These are phyloP conservation scores for Phragmatobia fuliginosa DNA, from an alignment of 2,888 invertebrate genomes.

Conservation along the genomic window DNA sequence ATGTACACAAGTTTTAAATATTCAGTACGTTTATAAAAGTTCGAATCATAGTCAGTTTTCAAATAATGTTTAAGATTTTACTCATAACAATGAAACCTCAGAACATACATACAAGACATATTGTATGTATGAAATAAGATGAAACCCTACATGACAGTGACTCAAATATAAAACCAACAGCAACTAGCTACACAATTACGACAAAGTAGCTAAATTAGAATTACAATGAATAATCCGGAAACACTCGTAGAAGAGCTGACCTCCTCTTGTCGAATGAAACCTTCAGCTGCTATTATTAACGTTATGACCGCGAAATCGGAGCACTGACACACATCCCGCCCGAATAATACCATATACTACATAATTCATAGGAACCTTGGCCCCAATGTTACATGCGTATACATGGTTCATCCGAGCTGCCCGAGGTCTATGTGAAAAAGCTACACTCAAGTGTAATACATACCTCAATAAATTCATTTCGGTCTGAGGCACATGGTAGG, in stretches of 20 bases:
- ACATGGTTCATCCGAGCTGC: constrained; percentile 55
- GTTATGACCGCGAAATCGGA: constrained; percentile 82
- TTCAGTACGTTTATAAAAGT: neutral
- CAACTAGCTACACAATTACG: constrained; percentile 24
- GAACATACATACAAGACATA: no score
- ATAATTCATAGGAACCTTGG: constrained; percentile 85
- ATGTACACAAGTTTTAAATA: neutral
- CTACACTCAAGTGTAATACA: constrained; percentile 32
- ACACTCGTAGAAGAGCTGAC: constrained; percentile 73
- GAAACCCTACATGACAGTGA: constrained; percentile 15
- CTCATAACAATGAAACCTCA: no score
- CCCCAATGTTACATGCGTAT: constrained; percentile 72
- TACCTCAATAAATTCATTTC: constrained; percentile 20
- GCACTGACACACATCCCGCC: constrained; percentile 80
- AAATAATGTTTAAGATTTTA: neutral
- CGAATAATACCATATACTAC: constrained; percentile 85
- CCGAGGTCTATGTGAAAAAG: constrained; percentile 46
- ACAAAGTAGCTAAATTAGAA: constrained; percentile 39
- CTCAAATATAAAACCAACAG: constrained; percentile 23
- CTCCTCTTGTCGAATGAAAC: constrained; percentile 79
- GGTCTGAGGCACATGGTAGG: neutral
- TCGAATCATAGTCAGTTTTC: neutral
- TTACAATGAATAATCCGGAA: constrained; percentile 73
- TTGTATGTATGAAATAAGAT: neutral
- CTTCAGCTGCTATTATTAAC: constrained; percentile 82